Conservation (phyloP, 1,140 invertebrate species). For the Heliconius himera region DNA sequence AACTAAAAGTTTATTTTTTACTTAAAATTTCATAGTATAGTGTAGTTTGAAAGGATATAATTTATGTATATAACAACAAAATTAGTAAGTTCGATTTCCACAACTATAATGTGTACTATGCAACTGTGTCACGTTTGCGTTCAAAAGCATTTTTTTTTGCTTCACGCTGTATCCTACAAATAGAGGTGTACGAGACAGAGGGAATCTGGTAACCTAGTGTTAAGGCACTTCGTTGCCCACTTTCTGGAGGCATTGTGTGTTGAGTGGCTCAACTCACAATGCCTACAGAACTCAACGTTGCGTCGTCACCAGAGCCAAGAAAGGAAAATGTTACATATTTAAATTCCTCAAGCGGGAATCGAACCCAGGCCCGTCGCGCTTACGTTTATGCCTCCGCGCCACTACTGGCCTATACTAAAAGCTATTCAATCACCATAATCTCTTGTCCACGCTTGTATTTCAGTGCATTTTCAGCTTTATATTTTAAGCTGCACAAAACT, state of each 20-base stretch:
- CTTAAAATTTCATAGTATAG: no score
- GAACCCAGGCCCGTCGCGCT: not conserved
- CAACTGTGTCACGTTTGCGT: no score
- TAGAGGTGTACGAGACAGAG: not conserved
- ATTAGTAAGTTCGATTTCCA: no score
- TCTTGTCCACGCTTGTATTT: not conserved
- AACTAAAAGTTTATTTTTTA: not conserved
- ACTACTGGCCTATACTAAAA: not conserved
- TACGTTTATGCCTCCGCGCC: not conserved
- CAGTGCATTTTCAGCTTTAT: conserved; percentile 11
- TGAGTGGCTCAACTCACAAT: no score
- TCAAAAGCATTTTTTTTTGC: no score
- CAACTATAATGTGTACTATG: no score
- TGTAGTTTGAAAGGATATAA: no score
- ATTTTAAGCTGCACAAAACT: conserved; percentile 4
- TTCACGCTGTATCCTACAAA: no score
- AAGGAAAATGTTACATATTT: not conserved
- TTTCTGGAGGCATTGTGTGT: not conserved
- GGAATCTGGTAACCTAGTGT: not conserved
- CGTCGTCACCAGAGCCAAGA: no score
- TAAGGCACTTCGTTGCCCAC: not conserved
- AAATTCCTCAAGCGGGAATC: not conserved
- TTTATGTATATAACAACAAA: no score
- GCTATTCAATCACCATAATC: not conserved
- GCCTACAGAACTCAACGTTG: no score